Evolutionary conservation across 2,888 invertebrate genomes (phyloP), one percentile per base, ranked within the genome.

Genomic region (Drosophila borealis): DNA sequence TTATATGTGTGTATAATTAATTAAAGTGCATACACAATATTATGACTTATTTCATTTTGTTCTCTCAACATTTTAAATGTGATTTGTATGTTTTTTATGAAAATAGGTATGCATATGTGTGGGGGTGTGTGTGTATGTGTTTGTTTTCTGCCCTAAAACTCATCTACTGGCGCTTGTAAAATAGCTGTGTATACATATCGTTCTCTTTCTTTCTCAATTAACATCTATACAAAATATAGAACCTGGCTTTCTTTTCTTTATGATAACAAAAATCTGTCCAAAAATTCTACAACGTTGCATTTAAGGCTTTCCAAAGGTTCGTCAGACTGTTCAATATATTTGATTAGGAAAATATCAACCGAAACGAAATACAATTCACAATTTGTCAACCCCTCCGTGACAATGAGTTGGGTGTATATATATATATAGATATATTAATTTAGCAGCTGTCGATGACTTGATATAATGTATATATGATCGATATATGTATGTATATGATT

Each of bases 41-140:
- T 78, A 69, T 76, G 75, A 76, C 75, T 76, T 78, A 60, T 51
- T 78, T 59, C 60, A 53, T 68, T 73, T 73, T 77, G 70, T 61
- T 69, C 69, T 74, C 42, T 55, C 46, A 78, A 74, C 76, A 76
- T 75, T 74, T 65, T 70, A n/a, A 73, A 82, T 77, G 82, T 54
- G 82, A 73, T 74, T 67, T 68, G 75, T 84, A 80, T 81, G 72
- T 72, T 73, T 76, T 39, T 53, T 86, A 86, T 78, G 84, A 83
- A 82, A 82, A 82, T 81, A 81, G 37, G 48, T 46, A 45, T 19
- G 17, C 50, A 34, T 42, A 29, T 61, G 14, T 57, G 36, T 51
- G 29, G 59, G 5, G 53, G 2, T 65, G 11, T 59, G 17, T 51
- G 19, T 59, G 9, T 42, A 54, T 51, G 6, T 29, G 39, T 9